These are phyloP conservation scores for Rhagophthalmus giganteus DNA, from an alignment of 2,888 invertebrate species.

Conservation along the genomic window DNA sequence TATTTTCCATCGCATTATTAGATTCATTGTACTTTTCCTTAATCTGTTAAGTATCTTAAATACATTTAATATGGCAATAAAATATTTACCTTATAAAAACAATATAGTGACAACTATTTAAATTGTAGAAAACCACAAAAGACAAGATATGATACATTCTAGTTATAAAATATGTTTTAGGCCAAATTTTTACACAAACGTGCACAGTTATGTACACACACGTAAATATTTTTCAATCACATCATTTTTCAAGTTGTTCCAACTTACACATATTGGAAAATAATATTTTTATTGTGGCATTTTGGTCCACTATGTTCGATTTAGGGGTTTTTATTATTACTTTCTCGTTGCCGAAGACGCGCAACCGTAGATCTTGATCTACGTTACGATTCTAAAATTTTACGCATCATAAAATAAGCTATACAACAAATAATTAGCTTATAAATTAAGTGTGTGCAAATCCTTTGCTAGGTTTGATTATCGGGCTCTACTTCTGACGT, in stretches of 20 bases:
- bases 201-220: constrained; percentile 35
- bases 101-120: constrained; percentile 3
- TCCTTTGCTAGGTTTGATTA: constrained; percentile 54
- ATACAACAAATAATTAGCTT: constrained; percentile 47
- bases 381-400: constrained; percentile 46
- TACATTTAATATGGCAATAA: constrained; percentile 22
- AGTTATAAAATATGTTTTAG: constrained; percentile 38
- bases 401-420: constrained; percentile 45
- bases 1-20: constrained; percentile 45
- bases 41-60: constrained; percentile 22
- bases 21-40: constrained; percentile 52
- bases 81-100: constrained; percentile 5
- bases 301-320: constrained; percentile 44
- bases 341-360: constrained; percentile 34
- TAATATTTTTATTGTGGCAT: constrained; percentile 40
- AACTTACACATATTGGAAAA: constrained; percentile 22
- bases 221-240: constrained; percentile 30
- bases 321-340: constrained; percentile 25
- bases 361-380: too few relatives aligned
- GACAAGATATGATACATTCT: constrained; percentile 26
- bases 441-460: constrained; percentile 46
- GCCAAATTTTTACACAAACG: constrained; percentile 33
- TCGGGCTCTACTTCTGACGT: constrained; percentile 36
- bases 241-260: constrained; percentile 24
- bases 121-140: constrained; percentile 29